Evolutionary conservation across 2,888 invertebrate genomes (phyloP).

Genomic region (Drosophila borealis): DNA sequence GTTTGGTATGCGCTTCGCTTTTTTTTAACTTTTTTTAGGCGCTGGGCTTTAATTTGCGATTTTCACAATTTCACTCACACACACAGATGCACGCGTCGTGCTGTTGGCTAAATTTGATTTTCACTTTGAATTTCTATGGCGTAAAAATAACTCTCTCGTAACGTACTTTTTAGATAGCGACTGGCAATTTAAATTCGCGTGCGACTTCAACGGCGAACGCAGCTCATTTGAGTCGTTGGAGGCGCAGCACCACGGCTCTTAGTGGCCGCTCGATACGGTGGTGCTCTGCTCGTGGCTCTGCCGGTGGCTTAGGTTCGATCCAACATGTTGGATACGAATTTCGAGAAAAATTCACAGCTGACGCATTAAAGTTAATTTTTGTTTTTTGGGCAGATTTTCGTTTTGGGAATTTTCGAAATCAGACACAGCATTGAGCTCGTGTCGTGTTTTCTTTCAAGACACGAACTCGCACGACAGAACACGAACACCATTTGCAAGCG

Average conservation of each 20-base stretch:
- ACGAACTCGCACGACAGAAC: too few relatives aligned
- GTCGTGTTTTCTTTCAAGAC: too few relatives aligned
- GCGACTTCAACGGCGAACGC: slow-evolving; percentile 69
- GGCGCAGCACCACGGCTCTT: slow-evolving; percentile 30
- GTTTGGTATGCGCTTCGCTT: slow-evolving; percentile 28
- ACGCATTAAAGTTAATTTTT: slow-evolving; percentile 16
- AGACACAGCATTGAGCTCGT: too few relatives aligned
- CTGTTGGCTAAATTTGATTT: slow-evolving; percentile 56
- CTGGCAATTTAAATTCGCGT: slow-evolving; percentile 70
- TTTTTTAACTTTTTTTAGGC: slow-evolving; percentile 14
- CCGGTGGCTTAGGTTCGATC: slow-evolving; percentile 43
- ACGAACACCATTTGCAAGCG: too few relatives aligned
- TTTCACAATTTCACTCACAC: slow-evolving; percentile 73
- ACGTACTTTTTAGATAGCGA: slow-evolving; percentile 29
- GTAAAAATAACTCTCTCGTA: slow-evolving; percentile 63
- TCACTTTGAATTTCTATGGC: slow-evolving; percentile 69
- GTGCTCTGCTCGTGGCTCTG: slow-evolving; percentile 9
- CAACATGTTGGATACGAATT: slow-evolving; percentile 53
- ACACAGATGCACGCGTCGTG: slow-evolving; percentile 14
- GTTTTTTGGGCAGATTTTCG: slow-evolving; percentile 11
- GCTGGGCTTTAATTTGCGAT: slow-evolving; percentile 60
- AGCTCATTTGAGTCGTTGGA: slow-evolving; percentile 62
- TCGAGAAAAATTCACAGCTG: slow-evolving; percentile 13
- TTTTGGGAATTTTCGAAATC: slow-evolving; percentile 16
- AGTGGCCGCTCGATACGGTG: slow-evolving; percentile 6